Base-by-base conservation (phyloP, 2,888 invertebrate genomes). In the Coecobrya sp. region DNA sequence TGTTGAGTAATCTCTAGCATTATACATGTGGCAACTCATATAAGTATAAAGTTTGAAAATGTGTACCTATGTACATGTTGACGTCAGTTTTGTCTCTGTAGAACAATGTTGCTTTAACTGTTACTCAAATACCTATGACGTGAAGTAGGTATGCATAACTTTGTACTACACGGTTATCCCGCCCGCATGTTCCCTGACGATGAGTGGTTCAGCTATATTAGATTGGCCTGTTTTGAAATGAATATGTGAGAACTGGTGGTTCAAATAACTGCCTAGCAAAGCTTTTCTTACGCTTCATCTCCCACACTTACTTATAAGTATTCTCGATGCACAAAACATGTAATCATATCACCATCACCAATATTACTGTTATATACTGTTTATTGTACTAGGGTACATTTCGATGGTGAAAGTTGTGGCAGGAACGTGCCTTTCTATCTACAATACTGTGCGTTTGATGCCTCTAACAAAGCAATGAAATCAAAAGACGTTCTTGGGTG, bases 261-360 rank as follows among this genome's bases (percentile, higher is more conserved):
- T 70, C 16, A n/a, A 73, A 73, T 73, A 42, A 42, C 36, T 73
- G 42, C 70, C 22, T 2, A 0, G 70, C 42, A 73, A 42, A 42
- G 70, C 36, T 42, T 73, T 73, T 42, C 70, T 73, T 42, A 42
- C 42, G 70, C 42, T 36, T 73, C 70, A 73, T 73, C 70, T 42
- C 42, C 19, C 19, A n/a, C n/a, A 73, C 70, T 68, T n/a, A 7
- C 42, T 73, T 19, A 73, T 42, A n/a, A 73, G 42, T 5, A 68
- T 16, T 16, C 30, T 30, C n/a, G 25, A 68, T 68, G 68, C 68
- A 68, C 68, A 68, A 68, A 68, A 30, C 68, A 30, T 68, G 68
- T 68, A 68, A 27, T 68, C 68, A 36, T 36, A 68, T 68, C 68
- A 30, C 25, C 30, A 16, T 68, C 62, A 62, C 5, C 19, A 55